Base-by-base conservation (phyloP, 2,113 vertebrate genomes). In the Ammospiza caudacuta region DNA sequence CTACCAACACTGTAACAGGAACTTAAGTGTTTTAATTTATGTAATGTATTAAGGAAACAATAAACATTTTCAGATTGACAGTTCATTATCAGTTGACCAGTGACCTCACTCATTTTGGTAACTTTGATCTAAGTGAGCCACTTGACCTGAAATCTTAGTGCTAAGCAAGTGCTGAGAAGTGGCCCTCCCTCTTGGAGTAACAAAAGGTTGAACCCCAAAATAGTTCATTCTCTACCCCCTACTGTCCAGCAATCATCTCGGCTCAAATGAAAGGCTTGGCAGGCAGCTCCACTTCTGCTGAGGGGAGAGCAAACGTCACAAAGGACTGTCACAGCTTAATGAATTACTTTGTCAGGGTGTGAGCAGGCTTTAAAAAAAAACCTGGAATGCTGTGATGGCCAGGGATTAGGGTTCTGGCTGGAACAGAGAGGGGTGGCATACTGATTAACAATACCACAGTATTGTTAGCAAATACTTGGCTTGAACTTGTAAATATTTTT, bases 21-120 rank as follows among this genome's bases (percentile, higher is more conserved):
- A 69, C 59, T 61, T 22, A 12, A 55, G 54, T 75, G 76, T 95
- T 96, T 69, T 97, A 90, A 87, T 78, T 96, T 92, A 79, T 90
- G 73, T 82, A 20, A 83, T 83, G 86, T 92, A 31, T 43, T 47
- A 75, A 91, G 51, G 70, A 91, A 95, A 75, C 75, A 97, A 97
- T 97, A 97, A 97, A 97, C 22, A 76, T 57, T 94, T 94, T 82
- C 51, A 86, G 83, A 66, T 47, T 67, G 89, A 64, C 44, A 28
- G 90, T 57, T 77, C 14, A 6, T 90, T 76, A 61, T 63, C 88
- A 54, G 43, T 29, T 52, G 64, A 59, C 72, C 59, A 47, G 9
- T 78, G 89, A 89, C 81, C 61, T 78, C 86, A 57, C 51, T 96
- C 49, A 18, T 82, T 94, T 69, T 47, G 33, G 3, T 46, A 49